Conservation (phyloP, 2,888 invertebrate genomes). For the Malthinus seriepunctatus region DNA sequence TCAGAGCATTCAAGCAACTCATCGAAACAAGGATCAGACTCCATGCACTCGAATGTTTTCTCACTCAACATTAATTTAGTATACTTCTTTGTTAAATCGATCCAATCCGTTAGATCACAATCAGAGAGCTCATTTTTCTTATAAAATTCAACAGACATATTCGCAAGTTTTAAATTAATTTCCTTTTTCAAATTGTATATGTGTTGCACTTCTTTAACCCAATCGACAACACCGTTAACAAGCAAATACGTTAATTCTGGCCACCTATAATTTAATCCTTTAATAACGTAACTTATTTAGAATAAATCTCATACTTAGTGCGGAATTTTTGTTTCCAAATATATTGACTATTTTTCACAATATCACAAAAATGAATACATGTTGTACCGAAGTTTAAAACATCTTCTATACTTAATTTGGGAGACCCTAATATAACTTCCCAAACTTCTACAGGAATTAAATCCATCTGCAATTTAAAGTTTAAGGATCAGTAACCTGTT, state of each 20-base stretch:
- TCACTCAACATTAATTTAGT: too few relatives aligned
- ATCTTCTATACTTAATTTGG: constrained; percentile 50
- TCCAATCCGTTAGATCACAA: constrained; percentile 54
- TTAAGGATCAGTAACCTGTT: neutral
- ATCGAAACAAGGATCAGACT: too few relatives aligned
- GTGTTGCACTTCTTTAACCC: constrained; percentile 51
- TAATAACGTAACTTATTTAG: neutral
- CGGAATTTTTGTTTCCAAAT: constrained; percentile 57
- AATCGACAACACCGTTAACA: constrained; percentile 44
- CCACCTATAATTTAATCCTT: constrained; percentile 48
- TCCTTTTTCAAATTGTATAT: constrained; percentile 45
- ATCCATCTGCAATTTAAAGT: constrained; percentile 39
- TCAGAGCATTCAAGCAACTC: constrained; percentile 45
- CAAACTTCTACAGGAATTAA: constrained; percentile 48
- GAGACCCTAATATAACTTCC: constrained; percentile 44
- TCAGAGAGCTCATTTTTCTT: constrained; percentile 55
- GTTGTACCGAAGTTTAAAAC: constrained; percentile 59
- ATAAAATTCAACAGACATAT: constrained; percentile 56
- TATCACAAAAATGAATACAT: constrained; percentile 57
- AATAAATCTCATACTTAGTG: constrained; percentile 47
- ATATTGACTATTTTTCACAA: constrained; percentile 55
- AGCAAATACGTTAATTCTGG: constrained; percentile 49
- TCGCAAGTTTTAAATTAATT: constrained; percentile 48
- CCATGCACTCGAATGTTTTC: too few relatives aligned
- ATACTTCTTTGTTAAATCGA: too few relatives aligned